Evolutionary conservation across 1,140 invertebrate genomes (phyloP).

Genomic region (Popillia japonica): DNA sequence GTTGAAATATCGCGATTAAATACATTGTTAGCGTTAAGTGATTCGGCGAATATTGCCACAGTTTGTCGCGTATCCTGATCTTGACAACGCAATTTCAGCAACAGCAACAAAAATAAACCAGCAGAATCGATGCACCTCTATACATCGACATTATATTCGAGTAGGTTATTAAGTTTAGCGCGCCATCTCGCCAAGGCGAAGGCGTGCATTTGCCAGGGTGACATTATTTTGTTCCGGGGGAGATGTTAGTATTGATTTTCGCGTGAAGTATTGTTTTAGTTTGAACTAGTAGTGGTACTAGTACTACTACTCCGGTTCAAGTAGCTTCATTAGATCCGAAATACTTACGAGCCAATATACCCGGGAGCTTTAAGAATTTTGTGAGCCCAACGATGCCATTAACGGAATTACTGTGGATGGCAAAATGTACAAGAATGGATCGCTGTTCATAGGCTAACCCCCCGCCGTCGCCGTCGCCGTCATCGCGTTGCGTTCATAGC

Average conservation of each 20-base stretch:
- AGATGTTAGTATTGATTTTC: conserved; percentile 15
- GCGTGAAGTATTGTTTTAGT: conserved; percentile 26
- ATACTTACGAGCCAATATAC: conserved; percentile 27
- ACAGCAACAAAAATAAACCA: not conserved
- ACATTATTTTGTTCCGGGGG: conserved; percentile 4
- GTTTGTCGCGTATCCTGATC: not conserved
- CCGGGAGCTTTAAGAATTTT: conserved; percentile 28
- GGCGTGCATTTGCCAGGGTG: conserved; percentile 8
- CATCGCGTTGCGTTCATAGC: not conserved
- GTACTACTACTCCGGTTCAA: not conserved
- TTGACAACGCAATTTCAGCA: not conserved
- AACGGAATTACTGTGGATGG: conserved; percentile 22
- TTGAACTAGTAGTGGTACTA: conserved; percentile 1
- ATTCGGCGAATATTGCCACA: not conserved
- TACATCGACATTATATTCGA: not conserved
- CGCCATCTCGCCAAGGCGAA: not conserved
- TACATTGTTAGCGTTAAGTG: no score
- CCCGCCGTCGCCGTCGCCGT: not conserved
- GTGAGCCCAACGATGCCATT: conserved; percentile 12
- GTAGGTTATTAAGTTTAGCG: conserved; percentile 12
- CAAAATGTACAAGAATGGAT: conserved; percentile 11
- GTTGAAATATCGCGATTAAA: no score
- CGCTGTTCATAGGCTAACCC: not conserved
- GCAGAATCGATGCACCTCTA: not conserved
- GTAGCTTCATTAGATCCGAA: conserved; percentile 33